These are phyloP conservation scores for Euwallacea similis DNA, from an alignment of 1,140 invertebrate species.

Conservation along the genomic window DNA sequence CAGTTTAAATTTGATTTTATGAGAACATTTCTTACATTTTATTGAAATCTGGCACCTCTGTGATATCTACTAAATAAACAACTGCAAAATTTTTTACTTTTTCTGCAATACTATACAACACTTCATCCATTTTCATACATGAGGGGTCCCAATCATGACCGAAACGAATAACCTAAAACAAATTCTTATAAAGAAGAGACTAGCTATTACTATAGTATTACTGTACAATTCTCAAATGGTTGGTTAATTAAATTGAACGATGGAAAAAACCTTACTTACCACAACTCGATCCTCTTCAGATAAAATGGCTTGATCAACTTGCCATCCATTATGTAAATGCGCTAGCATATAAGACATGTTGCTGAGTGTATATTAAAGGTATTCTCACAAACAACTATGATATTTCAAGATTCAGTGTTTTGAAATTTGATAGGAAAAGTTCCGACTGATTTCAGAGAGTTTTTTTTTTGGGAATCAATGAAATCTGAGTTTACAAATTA, in stretches of 20 bases:
- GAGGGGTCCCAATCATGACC: slow-evolving; percentile 99
- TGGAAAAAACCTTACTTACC: slow-evolving; percentile 56
- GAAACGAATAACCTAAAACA: slow-evolving; percentile 86
- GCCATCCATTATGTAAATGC: slow-evolving; percentile 99
- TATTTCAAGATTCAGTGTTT: no score
- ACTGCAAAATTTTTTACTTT: slow-evolving; percentile 99
- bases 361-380: neutral
- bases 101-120: slow-evolving; percentile 96
- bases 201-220: neutral
- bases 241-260: neutral
- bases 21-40: slow-evolving; percentile 76
- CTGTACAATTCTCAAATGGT: no score
- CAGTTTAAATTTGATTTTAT: no score
- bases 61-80: slow-evolving; percentile 97
- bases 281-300: slow-evolving; percentile 98
- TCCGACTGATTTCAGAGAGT: no score
- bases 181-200: neutral
- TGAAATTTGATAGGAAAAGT: no score
- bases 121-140: slow-evolving; percentile 99
- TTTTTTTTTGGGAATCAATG: no score
- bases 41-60: slow-evolving; percentile 98
- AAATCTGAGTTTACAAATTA: no score
- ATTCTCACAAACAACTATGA: no score
- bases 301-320: slow-evolving; percentile 97
- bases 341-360: slow-evolving; percentile 98